Percentiles rank a stretch among this genome's conserved stretches.
Evolutionary conservation across 1,140 invertebrate genomes (phyloP).

Genomic region (Bombyx mandarina): DNA sequence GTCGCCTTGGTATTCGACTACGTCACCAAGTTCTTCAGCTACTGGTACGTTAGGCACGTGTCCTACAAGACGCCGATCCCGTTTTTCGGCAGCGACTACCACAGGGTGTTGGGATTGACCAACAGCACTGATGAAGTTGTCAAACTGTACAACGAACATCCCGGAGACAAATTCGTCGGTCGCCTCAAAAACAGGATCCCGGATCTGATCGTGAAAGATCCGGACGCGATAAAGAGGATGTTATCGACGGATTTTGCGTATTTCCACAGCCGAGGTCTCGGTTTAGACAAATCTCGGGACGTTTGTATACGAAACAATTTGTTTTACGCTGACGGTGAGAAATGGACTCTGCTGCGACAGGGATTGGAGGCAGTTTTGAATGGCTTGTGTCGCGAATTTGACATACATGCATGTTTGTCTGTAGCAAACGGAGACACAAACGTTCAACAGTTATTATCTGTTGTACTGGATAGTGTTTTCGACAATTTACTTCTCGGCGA

Average conservation of each 20-base stretch:
- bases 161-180: conserved; percentile 55
- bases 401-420: conserved; percentile 57
- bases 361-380: conserved; percentile 49
- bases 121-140: conserved; percentile 47
- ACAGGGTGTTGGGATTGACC: conserved; percentile 39
- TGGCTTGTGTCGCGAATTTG: conserved; percentile 28
- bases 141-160: conserved; percentile 34
- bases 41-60: conserved; percentile 58
- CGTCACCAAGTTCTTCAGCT: conserved; percentile 62
- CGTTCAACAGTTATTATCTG: conserved; percentile 57
- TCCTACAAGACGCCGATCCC: conserved; percentile 47
- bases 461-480: conserved; percentile 58
- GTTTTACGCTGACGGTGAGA: conserved; percentile 62
- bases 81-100: conserved; percentile 57
- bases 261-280: conserved; percentile 65
- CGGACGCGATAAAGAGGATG: conserved; percentile 70
- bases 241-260: conserved; percentile 71
- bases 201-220: conserved; percentile 70
- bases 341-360: conserved; percentile 48
- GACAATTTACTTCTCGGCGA: conserved; percentile 48
- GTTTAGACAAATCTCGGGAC: conserved; percentile 62
- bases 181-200: conserved; percentile 68
- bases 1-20: conserved; percentile 53
- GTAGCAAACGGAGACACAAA: conserved; percentile 62
- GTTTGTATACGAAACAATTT: conserved; percentile 68